These are phyloP conservation scores for Panagrolaimus sp. DNA, from an alignment of 1,140 invertebrate genomes.

Conservation along the genomic window DNA sequence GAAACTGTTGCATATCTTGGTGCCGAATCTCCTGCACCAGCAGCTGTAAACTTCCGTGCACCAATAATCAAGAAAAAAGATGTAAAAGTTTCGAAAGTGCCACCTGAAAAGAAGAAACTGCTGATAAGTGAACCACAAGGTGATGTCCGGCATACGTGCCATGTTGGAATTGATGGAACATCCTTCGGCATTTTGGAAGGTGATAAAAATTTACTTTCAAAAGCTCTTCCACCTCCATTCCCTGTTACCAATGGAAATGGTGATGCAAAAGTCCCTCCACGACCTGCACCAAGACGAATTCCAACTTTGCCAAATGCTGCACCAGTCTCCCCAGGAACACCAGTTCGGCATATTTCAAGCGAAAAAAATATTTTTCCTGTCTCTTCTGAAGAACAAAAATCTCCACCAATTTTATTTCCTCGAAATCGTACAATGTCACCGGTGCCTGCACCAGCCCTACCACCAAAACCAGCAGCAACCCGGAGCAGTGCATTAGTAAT, in stretches of 20 bases:
- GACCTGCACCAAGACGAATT: constrained; percentile 13
- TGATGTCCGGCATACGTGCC: constrained; percentile 90
- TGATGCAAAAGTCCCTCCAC: not conserved
- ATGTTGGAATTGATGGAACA: constrained; percentile 89
- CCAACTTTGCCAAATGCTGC: constrained; percentile 15
- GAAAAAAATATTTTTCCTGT: not conserved
- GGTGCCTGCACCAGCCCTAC: constrained; percentile 23
- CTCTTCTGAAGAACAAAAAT: not conserved
- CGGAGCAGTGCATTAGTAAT: not conserved
- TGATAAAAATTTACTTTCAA: constrained; percentile 32
- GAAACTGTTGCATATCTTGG: constrained; percentile 79
- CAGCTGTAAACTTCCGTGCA: constrained; percentile 13
- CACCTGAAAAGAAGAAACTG: constrained; percentile 60
- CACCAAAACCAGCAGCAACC: constrained; percentile 27
- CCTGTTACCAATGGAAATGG: not conserved
- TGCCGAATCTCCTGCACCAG: constrained; percentile 35
- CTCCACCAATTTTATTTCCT: constrained; percentile 15
- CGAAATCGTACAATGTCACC: not conserved
- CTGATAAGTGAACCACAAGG: constrained; percentile 92
- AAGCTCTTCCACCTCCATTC: constrained; percentile 18
- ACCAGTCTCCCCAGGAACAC: not conserved
- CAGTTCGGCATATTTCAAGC: constrained; percentile 9
- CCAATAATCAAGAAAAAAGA: constrained; percentile 64
- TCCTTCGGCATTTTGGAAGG: constrained; percentile 71
- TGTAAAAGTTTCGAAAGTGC: constrained; percentile 71